phyloP scores from a whole-genome alignment of 2,888 invertebrate genomes.

The Rhogogaster chlorosoma region DNA sequence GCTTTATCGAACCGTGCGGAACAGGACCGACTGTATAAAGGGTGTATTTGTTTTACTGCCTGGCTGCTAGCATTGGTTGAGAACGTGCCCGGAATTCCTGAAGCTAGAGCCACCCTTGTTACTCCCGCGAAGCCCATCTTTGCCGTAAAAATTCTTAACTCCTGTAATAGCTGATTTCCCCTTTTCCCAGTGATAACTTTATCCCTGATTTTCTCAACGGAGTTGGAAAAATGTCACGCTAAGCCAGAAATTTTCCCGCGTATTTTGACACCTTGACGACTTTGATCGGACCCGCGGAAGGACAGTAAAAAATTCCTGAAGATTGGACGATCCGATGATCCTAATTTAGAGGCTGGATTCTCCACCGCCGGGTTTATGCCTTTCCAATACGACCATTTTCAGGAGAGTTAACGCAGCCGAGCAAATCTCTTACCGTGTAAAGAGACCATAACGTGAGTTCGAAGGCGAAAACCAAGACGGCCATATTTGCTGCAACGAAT shows the following conservation, averaged over 20 bases:
- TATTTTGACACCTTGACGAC: conserved; percentile 41
- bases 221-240: conserved; percentile 8
- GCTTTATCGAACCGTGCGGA: conserved; percentile 57
- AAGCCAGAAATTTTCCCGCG: conserved; percentile 29
- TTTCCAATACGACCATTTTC: conserved; percentile 75
- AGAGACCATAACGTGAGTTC: conserved; percentile 29
- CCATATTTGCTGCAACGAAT: conserved; percentile 30
- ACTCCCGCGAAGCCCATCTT: conserved; percentile 56
- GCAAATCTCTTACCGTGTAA: conserved; percentile 63
- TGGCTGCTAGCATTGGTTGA: conserved; percentile 77
- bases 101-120: conserved; percentile 75
- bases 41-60: conserved; percentile 78
- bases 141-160: conserved; percentile 70
- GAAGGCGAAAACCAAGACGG: conserved; percentile 5
- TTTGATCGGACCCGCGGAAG: conserved; percentile 43
- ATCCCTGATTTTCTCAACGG: conserved; percentile 56
- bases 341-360: conserved; percentile 77
- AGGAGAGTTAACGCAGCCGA: conserved; percentile 60
- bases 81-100: conserved; percentile 77
- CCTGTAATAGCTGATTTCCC: conserved; percentile 68
- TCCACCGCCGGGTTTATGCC: conserved; percentile 72
- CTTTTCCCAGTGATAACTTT: conserved; percentile 58
- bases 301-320: conserved; percentile 45
- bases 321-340: conserved; percentile 64
- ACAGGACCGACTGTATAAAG: conserved; percentile 71